Base-by-base conservation (phyloP, 1,140 invertebrate species). In the Diabrotica undecimpunctata region DNA sequence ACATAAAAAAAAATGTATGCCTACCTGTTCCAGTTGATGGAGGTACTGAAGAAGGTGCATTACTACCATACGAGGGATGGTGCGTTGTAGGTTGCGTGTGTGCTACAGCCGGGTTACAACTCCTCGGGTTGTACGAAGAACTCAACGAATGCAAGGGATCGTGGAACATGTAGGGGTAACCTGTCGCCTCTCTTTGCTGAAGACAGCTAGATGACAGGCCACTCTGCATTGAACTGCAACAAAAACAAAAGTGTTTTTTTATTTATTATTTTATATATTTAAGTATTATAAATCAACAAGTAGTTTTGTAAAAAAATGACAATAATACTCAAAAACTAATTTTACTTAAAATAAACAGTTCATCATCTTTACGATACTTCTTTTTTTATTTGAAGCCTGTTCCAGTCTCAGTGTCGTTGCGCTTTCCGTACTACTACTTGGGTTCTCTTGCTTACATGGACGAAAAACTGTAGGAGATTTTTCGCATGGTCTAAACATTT, bases 101-200 rank as follows among this genome's bases (percentile, higher is more conserved):
- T 2, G 87, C 83, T 41, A 83, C 85, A 6, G 86, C 83, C 2
- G 87, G 86, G 71, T 86, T 87, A 66, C 86, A 83, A 5, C 85
- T 83, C 79, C 82, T 80, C 69, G 85, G 83, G 62, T 85, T 84
- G 75, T 89, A 90, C 70, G 86, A 84, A 53, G 86, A 84, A 73
- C 87, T 88, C 39, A 94, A 83, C 54, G 90, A 90, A 77, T 90
- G 87, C 73, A 96, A 81, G 36, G 92, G 91, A 80, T 95, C 92
- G 80, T 95, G 92, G 81, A 97, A 93, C 90, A 97, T 96, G 82
- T 95, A 95, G 7, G 94, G 93, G 81, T 96, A 96, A 64, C 88
- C 88, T 58, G 75, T 73, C 6, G 81, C 75, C 69, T 94, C 85
- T n/a, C 92, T 84, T 82, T 94, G 93, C 80, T 96, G 94, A 62